Base-by-base conservation (phyloP, 2,888 invertebrate species). In the Drosophila atripex region DNA sequence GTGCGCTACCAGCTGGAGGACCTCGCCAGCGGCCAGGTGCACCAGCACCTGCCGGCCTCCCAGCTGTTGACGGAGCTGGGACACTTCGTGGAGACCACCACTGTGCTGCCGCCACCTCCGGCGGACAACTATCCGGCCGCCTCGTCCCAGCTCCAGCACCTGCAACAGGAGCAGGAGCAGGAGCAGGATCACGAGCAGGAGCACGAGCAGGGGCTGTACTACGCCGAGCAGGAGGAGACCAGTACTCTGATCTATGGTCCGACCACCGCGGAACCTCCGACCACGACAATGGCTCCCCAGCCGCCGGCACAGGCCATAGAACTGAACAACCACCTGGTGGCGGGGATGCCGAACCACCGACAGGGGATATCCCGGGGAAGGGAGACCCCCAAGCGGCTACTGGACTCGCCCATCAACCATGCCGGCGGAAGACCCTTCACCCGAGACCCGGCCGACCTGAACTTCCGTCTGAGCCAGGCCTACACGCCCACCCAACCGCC, bases 391-490 rank as follows among this genome's bases (percentile, higher is more conserved):
- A 90, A 90, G 46, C 80, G 89, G 65, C 90, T 93, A 46, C 92
- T 94, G 21, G 94, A 94, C 86, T 93, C 94, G 2, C 94, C 94
- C n/a, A 91, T 94, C 46, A 90, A 80, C 16, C 85, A 84, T 23
- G 75, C 56, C 32, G 64, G 93, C 0, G 93, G 93, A 0, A 75
- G 88, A 65, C 94, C 94, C 77, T 92, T 92, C 51, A 93, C 92
- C 6, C 92, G 88, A 3, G 90, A 91, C 72, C 90, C 90, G 0
- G 84, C 88, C 18, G 88, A 91, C 18, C 60, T 90, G 0, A 71
- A 74, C 32, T 78, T 90, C n/a, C 86, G 90, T 0, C 65, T 73
- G 0, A 30, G 72, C 18, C 82, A 80, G 35, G 70, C 64, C 16
- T 77, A 72, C 32, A 55, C 69, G 14, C 35, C 73, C 4, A 76